Conservation (phyloP, 2,888 invertebrate genomes). For the Meiosimyza platycephala region DNA sequence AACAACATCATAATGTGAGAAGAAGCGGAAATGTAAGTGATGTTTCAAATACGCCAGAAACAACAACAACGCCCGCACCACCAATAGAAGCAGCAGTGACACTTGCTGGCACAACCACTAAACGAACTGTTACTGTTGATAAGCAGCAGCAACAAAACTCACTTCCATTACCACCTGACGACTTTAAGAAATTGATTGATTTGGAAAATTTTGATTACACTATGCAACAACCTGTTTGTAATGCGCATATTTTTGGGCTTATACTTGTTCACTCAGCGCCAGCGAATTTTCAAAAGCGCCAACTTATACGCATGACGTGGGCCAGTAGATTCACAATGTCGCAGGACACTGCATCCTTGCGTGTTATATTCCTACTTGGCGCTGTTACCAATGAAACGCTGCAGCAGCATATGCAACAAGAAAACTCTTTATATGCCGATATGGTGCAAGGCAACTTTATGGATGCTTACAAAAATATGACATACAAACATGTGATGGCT, state of each 20-base stretch:
- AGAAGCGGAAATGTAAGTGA: neutral
- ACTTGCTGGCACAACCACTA: constrained; percentile 31
- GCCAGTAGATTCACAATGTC: constrained; percentile 62
- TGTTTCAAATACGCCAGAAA: neutral
- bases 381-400: constrained; percentile 65
- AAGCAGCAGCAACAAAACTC: constrained; percentile 38
- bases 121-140: constrained; percentile 38
- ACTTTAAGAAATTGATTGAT: constrained; percentile 68
- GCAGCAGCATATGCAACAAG: constrained; percentile 64
- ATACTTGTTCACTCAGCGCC: constrained; percentile 79
- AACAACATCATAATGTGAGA: neutral
- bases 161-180: constrained; percentile 40
- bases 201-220: constrained; percentile 73
- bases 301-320: constrained; percentile 79
- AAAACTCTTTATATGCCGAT: constrained; percentile 73
- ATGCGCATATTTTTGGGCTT: constrained; percentile 69
- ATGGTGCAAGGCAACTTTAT: constrained; percentile 81
- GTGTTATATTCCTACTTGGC: constrained; percentile 77
- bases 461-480: constrained; percentile 84
- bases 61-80: constrained; percentile 16
- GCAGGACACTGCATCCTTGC: constrained; percentile 64
- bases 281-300: constrained; percentile 72
- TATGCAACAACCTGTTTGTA: constrained; percentile 71
- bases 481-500: constrained; percentile 85
- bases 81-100: constrained; percentile 38